Evolutionary conservation across 2,113 vertebrate genomes (phyloP), one percentile per base, ranked within the genome.

Genomic region (Pampusana beccarii): DNA sequence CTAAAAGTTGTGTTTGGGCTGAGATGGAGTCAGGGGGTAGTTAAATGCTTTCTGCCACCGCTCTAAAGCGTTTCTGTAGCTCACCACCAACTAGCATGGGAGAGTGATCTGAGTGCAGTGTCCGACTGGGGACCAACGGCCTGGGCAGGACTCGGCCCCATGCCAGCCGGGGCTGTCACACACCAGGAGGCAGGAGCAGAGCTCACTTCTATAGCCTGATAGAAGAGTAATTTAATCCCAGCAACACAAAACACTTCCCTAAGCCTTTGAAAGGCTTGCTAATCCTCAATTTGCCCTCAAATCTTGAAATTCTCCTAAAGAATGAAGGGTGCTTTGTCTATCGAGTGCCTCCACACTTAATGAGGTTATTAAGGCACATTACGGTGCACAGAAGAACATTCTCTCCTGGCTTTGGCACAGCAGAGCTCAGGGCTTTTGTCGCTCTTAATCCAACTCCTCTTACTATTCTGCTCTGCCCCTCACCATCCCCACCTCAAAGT

Each of bases 71-170:
- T 61, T 93, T 58, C 46, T 31, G 8, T 7, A 28, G n/a, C 60
- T 57, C 28, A 46, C 8, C 31, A 23, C 19, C n/a, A 69, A 0
- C 33, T 13, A 25, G 14, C 25, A 20, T 0, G 17, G 67, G 34
- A 77, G 16, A 0, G 0, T 24, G 7, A 69, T 73, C 8, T 20
- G 58, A 62, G 36, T 36, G 19, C 2, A 0, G 23, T 16, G 42
- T 6, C 18, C 5, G 2, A 3, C 19, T 2, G 3, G 78, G 51
- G 28, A 42, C 7, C 7, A 2, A 19, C 0, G 2, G 19, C 61
- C 28, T 38, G 2, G 3, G 31, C 2, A 16, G 57, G 53, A 84
- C 58, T 44, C 9, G 2, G 61, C 26, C 72, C 53, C 3, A 0
- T 0, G 0, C 34, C 57, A 70, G 57, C 75, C 33, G 0, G 1